Conservation (phyloP, 1,140 invertebrate genomes). For the Saccostrea cuccullata region DNA sequence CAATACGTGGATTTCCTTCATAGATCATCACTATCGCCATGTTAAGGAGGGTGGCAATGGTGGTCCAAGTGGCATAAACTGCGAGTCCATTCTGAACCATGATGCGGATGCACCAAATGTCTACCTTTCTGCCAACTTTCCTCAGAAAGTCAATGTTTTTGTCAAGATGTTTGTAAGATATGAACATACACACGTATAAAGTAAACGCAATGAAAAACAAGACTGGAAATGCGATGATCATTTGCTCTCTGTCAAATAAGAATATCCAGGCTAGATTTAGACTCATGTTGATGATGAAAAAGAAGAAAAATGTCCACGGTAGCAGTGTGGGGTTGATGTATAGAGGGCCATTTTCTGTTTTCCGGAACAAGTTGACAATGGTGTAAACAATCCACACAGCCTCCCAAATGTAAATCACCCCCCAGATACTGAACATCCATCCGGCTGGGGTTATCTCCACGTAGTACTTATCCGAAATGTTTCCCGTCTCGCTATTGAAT, state of each 20-base stretch:
- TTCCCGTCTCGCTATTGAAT: constrained; percentile 60
- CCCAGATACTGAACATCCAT: constrained; percentile 75
- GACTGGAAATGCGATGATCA: constrained; percentile 57
- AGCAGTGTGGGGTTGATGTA: constrained; percentile 64
- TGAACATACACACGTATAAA: constrained; percentile 65
- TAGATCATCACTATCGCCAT: constrained; percentile 63
- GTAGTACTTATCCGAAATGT: constrained; percentile 67
- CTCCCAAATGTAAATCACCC: constrained; percentile 74
- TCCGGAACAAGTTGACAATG: constrained; percentile 66
- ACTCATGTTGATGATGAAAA: constrained; percentile 61
- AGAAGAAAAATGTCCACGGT: constrained; percentile 61
- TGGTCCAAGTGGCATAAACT: constrained; percentile 74
- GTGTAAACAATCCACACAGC: constrained; percentile 70
- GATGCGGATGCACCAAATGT: constrained; percentile 73
- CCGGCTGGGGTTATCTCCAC: constrained; percentile 69
- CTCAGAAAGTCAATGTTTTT: constrained; percentile 44
- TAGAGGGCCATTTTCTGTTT: constrained; percentile 55
- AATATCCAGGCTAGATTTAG: constrained; percentile 74
- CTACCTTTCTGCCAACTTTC: constrained; percentile 49
- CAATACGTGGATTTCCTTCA: constrained; percentile 36
- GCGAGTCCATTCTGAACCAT: constrained; percentile 75
- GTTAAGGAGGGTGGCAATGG: constrained; percentile 74
- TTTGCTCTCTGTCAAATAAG: constrained; percentile 67
- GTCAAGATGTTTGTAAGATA: constrained; percentile 62
- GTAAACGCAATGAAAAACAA: constrained; percentile 64